Evolutionary conservation across 2,888 invertebrate species (phyloP).

Genomic region (Seira ritae): DNA sequence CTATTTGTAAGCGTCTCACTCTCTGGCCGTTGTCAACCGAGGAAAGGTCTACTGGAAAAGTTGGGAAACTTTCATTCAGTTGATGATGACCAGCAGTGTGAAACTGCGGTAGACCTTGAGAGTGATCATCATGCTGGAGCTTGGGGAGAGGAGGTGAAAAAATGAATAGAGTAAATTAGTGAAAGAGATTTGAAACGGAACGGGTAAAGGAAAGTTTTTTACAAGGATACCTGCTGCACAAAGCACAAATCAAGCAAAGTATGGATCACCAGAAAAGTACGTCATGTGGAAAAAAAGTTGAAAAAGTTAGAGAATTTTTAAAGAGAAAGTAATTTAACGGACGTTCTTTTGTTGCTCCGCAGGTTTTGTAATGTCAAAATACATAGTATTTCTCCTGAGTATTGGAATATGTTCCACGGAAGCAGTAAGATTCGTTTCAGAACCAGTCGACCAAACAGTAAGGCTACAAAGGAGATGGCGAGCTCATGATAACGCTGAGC

Average conservation of each 20-base stretch:
- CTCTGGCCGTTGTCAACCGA: slow-evolving; percentile 16
- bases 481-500: slow-evolving; percentile 25
- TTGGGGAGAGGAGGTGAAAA: too few species aligned
- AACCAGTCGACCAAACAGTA: slow-evolving; percentile 38
- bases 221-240: too few species aligned
- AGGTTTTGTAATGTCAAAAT: slow-evolving; percentile 22
- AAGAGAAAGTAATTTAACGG: too few species aligned
- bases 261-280: slow-evolving; percentile 29
- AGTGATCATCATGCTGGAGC: too few species aligned
- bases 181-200: too few species aligned
- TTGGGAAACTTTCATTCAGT: not conserved
- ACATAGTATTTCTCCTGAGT: slow-evolving; percentile 27
- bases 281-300: not conserved
- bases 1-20: slow-evolving; percentile 6
- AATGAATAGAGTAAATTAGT: too few species aligned
- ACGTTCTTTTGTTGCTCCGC: not conserved
- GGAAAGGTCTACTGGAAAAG: slow-evolving; percentile 21
- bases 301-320: not conserved
- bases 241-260: too few species aligned
- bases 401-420: slow-evolving; percentile 33
- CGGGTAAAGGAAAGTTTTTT: too few species aligned
- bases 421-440: slow-evolving; percentile 32
- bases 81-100: too few species aligned
- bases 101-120: too few species aligned
- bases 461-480: slow-evolving; percentile 31